Evolutionary conservation across 2,113 vertebrate species (phyloP), one percentile per base, ranked within the genome.

Genomic region (Pelecanoides urinatrix): DNA sequence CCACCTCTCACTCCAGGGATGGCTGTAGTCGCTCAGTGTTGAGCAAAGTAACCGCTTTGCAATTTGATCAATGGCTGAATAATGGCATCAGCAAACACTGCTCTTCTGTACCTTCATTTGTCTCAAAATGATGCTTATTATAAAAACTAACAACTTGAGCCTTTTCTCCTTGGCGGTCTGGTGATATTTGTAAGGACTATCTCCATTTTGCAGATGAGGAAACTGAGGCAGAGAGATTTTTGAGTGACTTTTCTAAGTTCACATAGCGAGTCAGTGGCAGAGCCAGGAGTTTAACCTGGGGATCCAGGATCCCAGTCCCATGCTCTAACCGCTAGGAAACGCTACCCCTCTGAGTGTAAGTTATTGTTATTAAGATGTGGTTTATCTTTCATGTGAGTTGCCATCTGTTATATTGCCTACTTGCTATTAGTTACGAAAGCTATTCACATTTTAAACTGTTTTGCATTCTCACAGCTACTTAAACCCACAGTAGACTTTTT

Each of bases 381-480:
- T 89, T 94, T 96, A 91, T 92, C 73, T 95, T 97, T 94, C 92
- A 40, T 78, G 36, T 71, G 73, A 95, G 74, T 74, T 4, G 3
- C 95, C 92, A 95, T 95, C 87, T 95, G 92, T 88, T 96, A 50
- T 87, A 96, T 96, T 93, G 91, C 95, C 81, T 95, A 53, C 94
- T 97, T 65, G 34, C 80, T 95, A 67, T 96, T 96, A 83, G 92
- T 96, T 96, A 96, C n/a, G 47, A 93, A 97, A 93, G 75, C 95
- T 97, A 85, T 97, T 95, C 95, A 76, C 96, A 96, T 96, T 96
- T 94, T 95, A 76, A 93, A 92, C 91, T 88, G 84, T 58, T 97
- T 86, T 96, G 94, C 89, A 92, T 96, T 94, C 96, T 93, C 75
- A 78, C 90, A 96, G 88, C 81, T 92, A 73, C 86, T 93, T 80